Percentiles rank a stretch among this genome's conserved stretches.
Evolutionary conservation across 64 coral and sea anemone genomes (phyloP).

Genomic region (Orbicella faveolata): DNA sequence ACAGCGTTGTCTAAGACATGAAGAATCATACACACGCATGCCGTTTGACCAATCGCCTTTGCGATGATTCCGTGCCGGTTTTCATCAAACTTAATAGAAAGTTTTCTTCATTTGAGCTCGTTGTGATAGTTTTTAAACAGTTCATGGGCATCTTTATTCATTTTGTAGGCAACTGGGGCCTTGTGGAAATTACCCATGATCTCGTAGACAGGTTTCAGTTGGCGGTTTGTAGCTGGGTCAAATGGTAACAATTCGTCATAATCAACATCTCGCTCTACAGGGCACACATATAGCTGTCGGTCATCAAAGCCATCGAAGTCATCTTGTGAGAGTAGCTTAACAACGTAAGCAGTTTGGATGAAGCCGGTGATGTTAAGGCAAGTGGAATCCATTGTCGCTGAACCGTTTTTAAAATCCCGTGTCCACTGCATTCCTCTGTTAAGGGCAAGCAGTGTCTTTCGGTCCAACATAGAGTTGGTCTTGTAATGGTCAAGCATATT

Average conservation of each 20-base stretch:
- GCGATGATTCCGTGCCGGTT: conserved; percentile 46
- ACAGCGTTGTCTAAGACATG: conserved; percentile 41
- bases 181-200: conserved; percentile 12
- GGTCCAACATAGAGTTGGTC: conserved; percentile 5
- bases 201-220: not conserved
- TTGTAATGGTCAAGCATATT: conserved; percentile 69
- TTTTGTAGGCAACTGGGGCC: conserved; percentile 1
- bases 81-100: conserved; percentile 27
- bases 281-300: conserved; percentile 29
- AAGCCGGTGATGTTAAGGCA: conserved; percentile 44
- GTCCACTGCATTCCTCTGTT: conserved; percentile 61
- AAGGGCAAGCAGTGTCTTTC: not conserved
- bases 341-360: conserved; percentile 42
- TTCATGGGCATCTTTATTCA: conserved; percentile 3
- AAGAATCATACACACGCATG: conserved; percentile 47
- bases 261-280: conserved; percentile 9
- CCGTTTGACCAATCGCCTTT: conserved; percentile 66
- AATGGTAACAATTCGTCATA: no score
- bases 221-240: not conserved
- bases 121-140: conserved; percentile 34
- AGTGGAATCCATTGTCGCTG: conserved; percentile 41
- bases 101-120: conserved; percentile 56
- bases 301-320: conserved; percentile 59
- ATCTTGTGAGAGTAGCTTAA: conserved; percentile 36
- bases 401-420: conserved; percentile 33